phyloP scores from a whole-genome alignment of 2,888 invertebrate species.

The Tinea semifulvella region DNA sequence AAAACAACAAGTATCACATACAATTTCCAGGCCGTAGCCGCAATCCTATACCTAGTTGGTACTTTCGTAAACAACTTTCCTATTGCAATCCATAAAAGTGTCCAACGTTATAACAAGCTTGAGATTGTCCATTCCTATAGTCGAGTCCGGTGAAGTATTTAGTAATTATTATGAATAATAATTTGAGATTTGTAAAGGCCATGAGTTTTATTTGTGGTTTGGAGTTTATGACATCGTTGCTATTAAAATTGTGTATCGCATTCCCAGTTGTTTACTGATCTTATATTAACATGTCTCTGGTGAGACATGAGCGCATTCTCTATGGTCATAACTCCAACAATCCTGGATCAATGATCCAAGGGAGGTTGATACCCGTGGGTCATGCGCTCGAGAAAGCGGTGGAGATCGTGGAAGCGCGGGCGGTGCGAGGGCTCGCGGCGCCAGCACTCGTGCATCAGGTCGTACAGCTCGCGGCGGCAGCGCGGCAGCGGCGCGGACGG shows the following conservation, averaged over 20 bases:
- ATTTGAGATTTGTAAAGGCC: neutral
- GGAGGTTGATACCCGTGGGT: constrained; percentile 71
- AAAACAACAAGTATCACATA: constrained; percentile 8
- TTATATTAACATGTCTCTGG: neutral
- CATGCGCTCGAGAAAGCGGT: constrained; percentile 84
- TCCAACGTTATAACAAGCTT: neutral
- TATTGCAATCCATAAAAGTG: no score
- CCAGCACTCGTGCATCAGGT: constrained; percentile 94
- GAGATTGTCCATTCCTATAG: neutral
- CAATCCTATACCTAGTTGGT: constrained; percentile 8
- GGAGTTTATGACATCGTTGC: constrained; percentile 4
- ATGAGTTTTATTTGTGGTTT: neutral
- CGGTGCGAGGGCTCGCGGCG: constrained; percentile 80
- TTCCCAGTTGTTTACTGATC: constrained; percentile 8
- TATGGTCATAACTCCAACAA: constrained; percentile 12
- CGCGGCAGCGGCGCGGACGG: constrained; percentile 72
- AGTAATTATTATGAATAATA: neutral
- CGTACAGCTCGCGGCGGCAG: constrained; percentile 89
- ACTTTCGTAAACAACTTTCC: constrained; percentile 7
- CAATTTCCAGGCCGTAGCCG: constrained; percentile 7
- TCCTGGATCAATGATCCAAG: constrained; percentile 24
- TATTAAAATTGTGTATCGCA: constrained; percentile 8
- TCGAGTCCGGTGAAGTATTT: neutral
- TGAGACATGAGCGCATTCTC: constrained; percentile 4
- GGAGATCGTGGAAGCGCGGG: constrained; percentile 88